Evolutionary conservation across 2,797 vertebrate species (phyloP).

Genomic region (Phaenicophaeus curvirostris): DNA sequence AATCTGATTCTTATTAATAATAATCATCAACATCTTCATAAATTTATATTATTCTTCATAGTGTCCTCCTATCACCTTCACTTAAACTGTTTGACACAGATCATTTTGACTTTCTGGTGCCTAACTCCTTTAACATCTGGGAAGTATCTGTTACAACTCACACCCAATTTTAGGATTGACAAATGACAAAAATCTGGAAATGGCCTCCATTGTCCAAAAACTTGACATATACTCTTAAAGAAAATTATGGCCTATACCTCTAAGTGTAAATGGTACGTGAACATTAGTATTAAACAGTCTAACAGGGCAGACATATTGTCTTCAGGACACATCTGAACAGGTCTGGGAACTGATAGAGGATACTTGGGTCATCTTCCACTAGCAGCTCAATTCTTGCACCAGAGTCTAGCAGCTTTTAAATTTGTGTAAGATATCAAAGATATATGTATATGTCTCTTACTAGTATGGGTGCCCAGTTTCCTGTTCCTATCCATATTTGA

Average conservation of each 20-base stretch:
- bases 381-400: background rate
- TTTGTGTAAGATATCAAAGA: background rate
- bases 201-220: background rate
- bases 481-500: background rate
- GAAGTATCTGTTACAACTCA: background rate
- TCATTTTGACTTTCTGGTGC: background rate
- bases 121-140: background rate
- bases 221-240: background rate
- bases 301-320: background rate
- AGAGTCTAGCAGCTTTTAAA: background rate
- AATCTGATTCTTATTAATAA: background rate
- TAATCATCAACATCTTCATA: background rate
- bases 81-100: background rate
- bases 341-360: background rate
- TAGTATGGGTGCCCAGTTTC: background rate
- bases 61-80: background rate
- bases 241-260: background rate
- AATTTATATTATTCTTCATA: background rate
- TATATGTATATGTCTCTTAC: background rate
- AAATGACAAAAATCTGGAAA: background rate
- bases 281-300: background rate
- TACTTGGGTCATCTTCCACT: background rate
- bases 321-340: background rate
- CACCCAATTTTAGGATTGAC: background rate
- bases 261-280: background rate